These are phyloP conservation scores for Gadopsis marmoratus DNA, from an alignment of 2,797 vertebrate genomes.

Conservation along the genomic window DNA sequence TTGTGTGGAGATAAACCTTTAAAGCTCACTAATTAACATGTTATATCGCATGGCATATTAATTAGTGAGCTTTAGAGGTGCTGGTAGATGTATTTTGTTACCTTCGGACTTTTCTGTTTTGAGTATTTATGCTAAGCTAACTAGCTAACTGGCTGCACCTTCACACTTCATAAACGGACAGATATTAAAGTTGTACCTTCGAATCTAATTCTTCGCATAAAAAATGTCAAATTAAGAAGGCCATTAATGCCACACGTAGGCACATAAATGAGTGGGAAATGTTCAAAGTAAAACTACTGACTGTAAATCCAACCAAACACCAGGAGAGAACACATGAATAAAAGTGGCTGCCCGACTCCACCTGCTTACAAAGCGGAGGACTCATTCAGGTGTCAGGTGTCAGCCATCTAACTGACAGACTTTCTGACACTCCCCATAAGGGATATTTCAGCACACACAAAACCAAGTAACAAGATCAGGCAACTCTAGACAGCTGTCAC, in stretches of 20 bases:
- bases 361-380: neutral
- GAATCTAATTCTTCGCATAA: neutral
- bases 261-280: neutral
- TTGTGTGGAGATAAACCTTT: neutral
- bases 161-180: neutral
- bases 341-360: neutral
- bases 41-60: neutral
- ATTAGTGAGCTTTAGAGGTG: no score
- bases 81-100: neutral
- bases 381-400: slow-evolving; percentile 39
- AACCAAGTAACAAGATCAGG: slow-evolving; percentile 35
- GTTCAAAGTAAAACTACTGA: neutral
- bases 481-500: slow-evolving; percentile 47
- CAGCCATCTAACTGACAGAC: slow-evolving; percentile 30
- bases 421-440: slow-evolving; percentile 32
- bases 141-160: neutral
- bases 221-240: neutral
- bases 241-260: neutral
- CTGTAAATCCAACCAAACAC: neutral
- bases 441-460: slow-evolving; percentile 24
- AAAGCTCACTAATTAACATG: neutral
- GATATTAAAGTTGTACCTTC: neutral
- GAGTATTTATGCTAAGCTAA: neutral
- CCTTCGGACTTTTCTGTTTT: neutral
- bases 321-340: neutral